A percentile compares a stretch with the other conserved stretches of the same genome.
Evolutionary conservation across 2,888 invertebrate species (phyloP).

Genomic region (Agrilus cyanescens): DNA sequence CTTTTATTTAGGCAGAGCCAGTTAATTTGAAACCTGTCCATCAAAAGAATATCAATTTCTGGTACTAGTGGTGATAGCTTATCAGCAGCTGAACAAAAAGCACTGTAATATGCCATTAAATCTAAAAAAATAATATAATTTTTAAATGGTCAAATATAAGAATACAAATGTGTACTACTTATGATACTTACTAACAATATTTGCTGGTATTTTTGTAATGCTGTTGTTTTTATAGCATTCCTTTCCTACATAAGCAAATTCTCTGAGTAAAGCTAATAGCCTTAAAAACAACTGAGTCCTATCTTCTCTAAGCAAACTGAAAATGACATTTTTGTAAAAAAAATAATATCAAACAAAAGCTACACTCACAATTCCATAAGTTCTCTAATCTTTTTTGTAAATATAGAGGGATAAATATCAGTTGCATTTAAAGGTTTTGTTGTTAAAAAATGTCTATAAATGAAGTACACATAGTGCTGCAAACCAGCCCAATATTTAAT

Average conservation of each 20-base stretch:
- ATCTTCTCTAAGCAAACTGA: conserved; percentile 28
- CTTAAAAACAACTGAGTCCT: conserved; percentile 46
- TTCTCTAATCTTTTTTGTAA: conserved; percentile 26
- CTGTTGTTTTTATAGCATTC: conserved; percentile 27
- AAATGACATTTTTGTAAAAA: not conserved
- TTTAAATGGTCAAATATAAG: not conserved
- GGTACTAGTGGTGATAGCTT: conserved; percentile 45
- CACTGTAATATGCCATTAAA: conserved; percentile 50
- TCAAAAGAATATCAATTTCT: conserved; percentile 47
- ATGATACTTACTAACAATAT: conserved; percentile 22
- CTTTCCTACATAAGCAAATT: conserved; percentile 53
- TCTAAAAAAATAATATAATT: conserved; percentile 30
- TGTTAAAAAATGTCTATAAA: conserved; percentile 29
- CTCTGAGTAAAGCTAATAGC: conserved; percentile 49
- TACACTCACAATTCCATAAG: conserved; percentile 24
- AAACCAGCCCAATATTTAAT: conserved; percentile 26
- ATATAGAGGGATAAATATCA: conserved; percentile 24
- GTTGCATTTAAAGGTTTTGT: conserved; percentile 23
- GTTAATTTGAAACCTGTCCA: conserved; percentile 49
- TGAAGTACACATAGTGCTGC: conserved; percentile 29
- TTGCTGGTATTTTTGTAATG: conserved; percentile 11
- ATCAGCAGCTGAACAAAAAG: conserved; percentile 47
- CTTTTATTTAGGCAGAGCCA: conserved; percentile 58
- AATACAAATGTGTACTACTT: not conserved
- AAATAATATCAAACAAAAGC: not conserved